These are phyloP conservation scores for Sylvietta virens DNA, from an alignment of 2,113 vertebrate genomes.

Conservation along the genomic window DNA sequence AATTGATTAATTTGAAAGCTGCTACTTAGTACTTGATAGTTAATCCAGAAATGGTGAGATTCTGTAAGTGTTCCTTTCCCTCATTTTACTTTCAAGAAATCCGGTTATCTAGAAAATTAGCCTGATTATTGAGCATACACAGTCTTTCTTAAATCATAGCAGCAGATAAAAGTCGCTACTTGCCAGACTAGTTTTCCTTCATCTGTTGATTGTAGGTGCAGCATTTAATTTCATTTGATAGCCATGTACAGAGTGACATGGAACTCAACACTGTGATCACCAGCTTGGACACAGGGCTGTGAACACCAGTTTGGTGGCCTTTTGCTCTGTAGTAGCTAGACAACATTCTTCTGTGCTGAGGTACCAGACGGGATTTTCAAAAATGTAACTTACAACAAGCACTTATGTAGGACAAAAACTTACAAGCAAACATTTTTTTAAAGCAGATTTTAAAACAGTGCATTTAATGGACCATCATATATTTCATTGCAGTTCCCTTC, in stretches of 20 bases:
- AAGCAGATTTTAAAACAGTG: constrained; percentile 36
- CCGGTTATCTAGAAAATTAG: constrained; percentile 3
- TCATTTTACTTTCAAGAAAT: constrained; percentile 9
- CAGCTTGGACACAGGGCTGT: neutral
- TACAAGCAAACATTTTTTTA: constrained; percentile 39
- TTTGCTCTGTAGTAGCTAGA: constrained; percentile 4
- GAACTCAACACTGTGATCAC: neutral
- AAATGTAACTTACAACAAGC: neutral
- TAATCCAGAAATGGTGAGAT: constrained; percentile 8
- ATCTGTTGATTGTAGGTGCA: neutral
- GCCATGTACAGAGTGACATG: neutral
- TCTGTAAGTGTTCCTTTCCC: neutral
- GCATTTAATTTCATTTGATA: constrained; percentile 34
- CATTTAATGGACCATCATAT: constrained; percentile 46
- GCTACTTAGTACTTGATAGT: neutral
- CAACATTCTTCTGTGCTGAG: neutral
- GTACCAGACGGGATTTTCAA: constrained; percentile 36
- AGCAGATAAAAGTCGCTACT: neutral
- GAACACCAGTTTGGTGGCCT: neutral
- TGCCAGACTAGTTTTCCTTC: neutral
- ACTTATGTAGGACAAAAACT: neutral
- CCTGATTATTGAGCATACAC: neutral
- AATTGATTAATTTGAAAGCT: neutral
- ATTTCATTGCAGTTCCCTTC: constrained; percentile 41
- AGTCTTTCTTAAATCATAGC: neutral